These are phyloP conservation scores for Meta bourneti DNA, from an alignment of 2,888 invertebrate species.

Conservation along the genomic window DNA sequence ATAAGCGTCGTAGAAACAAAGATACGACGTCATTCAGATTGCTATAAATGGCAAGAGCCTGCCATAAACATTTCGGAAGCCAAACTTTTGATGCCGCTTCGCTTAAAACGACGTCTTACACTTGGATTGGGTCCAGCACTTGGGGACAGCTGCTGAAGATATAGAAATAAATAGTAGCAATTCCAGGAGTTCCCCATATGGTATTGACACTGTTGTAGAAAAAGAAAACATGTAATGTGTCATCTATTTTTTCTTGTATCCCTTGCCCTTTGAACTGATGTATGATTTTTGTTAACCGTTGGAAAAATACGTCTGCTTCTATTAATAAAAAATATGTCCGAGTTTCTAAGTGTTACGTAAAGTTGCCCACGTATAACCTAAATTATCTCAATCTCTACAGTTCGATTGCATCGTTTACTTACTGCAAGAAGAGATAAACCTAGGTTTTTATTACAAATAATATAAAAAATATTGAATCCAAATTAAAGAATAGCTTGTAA, in stretches of 20 bases:
- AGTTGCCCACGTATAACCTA: no score
- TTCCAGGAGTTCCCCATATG: not conserved
- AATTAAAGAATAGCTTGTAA: no score
- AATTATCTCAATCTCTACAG: no score
- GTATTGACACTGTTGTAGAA: constrained; percentile 8
- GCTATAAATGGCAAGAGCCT: constrained; percentile 44
- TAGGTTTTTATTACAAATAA: no score
- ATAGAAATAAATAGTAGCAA: not conserved
- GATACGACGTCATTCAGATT: constrained; percentile 7
- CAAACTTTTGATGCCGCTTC: constrained; percentile 15
- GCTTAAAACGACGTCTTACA: constrained; percentile 9
- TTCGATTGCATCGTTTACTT: no score
- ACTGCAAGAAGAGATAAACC: no score
- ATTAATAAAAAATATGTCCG: no score
- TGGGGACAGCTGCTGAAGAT: constrained; percentile 48
- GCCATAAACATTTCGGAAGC: constrained; percentile 41
- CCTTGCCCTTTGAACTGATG: no score
- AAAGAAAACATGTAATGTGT: not conserved
- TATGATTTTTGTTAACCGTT: no score
- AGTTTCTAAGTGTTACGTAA: no score
- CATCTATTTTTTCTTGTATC: not conserved
- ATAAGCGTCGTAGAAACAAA: constrained; percentile 54
- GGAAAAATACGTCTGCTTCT: no score
- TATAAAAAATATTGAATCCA: no score
- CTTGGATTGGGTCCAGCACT: constrained; percentile 53